A percentile compares a stretch with the other conserved stretches of the same genome.
These are phyloP conservation scores for Antheraea pernyi DNA, from an alignment of 1,140 invertebrate genomes.

Conservation along the genomic window DNA sequence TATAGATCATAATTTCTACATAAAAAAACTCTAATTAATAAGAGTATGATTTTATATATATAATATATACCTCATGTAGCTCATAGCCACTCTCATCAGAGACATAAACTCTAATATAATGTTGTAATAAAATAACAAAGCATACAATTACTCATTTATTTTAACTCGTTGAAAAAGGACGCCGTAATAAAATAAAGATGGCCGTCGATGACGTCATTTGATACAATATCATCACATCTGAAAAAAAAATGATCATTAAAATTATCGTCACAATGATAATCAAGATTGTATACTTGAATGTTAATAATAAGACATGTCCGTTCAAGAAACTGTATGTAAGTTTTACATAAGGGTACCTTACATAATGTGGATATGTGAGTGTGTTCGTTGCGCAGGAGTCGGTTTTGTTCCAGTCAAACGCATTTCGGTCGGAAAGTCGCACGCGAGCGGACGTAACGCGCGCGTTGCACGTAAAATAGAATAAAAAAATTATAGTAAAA, in stretches of 20 bases:
- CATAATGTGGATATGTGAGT: slow-evolving; percentile 41
- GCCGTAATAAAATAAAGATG: slow-evolving; percentile 6
- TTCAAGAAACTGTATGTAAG: slow-evolving; percentile 36
- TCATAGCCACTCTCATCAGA: too few relatives aligned
- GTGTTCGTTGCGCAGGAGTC: slow-evolving; percentile 53
- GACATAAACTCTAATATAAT: too few relatives aligned
- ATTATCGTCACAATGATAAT: neutral
- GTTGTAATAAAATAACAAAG: too few relatives aligned
- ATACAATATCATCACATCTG: too few relatives aligned
- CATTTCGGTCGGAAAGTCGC: slow-evolving; percentile 49
- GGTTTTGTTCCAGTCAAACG: slow-evolving; percentile 66
- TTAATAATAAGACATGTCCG: slow-evolving; percentile 19
- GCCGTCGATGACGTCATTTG: slow-evolving; percentile 6
- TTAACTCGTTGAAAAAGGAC: neutral
- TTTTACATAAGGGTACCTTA: slow-evolving; percentile 57
- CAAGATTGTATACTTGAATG: slow-evolving; percentile 11
- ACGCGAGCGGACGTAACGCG: slow-evolving; percentile 38
- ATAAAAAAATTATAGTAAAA: neutral
- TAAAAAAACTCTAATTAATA: too few relatives aligned
- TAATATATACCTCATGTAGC: too few relatives aligned
- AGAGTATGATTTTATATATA: too few relatives aligned
- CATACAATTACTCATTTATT: too few relatives aligned
- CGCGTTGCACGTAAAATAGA: slow-evolving; percentile 13
- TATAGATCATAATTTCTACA: too few relatives aligned
- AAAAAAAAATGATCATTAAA: neutral